Base-by-base conservation (phyloP, 2,113 vertebrate species). In the Eurystomus gularis region DNA sequence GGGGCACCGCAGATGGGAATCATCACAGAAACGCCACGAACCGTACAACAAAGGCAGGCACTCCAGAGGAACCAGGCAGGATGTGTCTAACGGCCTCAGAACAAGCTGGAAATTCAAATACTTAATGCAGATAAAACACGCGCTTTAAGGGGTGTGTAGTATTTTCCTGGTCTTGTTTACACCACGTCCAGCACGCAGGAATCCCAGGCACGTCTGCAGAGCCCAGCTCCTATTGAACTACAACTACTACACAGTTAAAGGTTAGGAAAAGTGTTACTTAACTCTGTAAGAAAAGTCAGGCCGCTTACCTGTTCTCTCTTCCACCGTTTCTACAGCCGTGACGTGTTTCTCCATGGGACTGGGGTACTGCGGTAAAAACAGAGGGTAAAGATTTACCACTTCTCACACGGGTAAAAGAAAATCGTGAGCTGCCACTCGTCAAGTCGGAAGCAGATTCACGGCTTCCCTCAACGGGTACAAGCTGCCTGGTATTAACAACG, bases 271-370 rank as follows among this genome's bases (percentile, higher is more conserved):
- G 25, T 8, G 24, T 37, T 52, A 33, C 57, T n/a, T 14, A 91
- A 12, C 37, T 66, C 40, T 65, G 14, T 18, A 83, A 72, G n/a
- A 25, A 48, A 35, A 80, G 51, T 28, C 17, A 70, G 64, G 49
- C 35, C 88, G 64, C 97, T 97, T 91, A 98, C 98, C 98, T 95
- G 77, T 97, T 90, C 97, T 97, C 90, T 98, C 98, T 94, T 98
- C 98, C 85, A 97, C 95, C 17, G 92, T 97, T 93, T 97, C 97
- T 58, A 98, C 88, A 72, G 95, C 90, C 9, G 78, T 94, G 93
- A 98, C 71, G 8, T 97, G 95, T 88, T 97, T 97, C 86, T 98
- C 98, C 96, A 98, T 95, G 57, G 98, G 95, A 62, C 97, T 97
- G 62, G 97, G 98, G 88, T 98, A 98, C 98, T 98, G 94, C 77